Evolutionary conservation across 2,888 invertebrate species (phyloP).

Genomic region (Agonum fuliginosum): DNA sequence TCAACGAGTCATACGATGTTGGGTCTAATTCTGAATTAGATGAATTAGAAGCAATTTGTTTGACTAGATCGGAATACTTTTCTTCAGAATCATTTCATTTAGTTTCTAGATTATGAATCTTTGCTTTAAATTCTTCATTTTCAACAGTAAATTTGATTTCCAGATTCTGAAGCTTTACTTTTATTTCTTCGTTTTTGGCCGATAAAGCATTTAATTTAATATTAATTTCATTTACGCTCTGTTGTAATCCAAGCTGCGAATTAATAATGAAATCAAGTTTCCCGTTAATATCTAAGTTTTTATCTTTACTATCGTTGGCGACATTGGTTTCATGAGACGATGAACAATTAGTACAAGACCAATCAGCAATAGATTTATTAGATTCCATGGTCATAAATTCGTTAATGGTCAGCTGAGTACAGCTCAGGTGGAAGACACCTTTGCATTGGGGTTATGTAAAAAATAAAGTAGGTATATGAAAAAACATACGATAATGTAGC

Average conservation of each 20-base stretch:
- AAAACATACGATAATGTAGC: too few relatives aligned
- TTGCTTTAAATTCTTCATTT: too few relatives aligned
- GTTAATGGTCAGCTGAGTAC: not conserved
- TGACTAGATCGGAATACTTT: too few relatives aligned
- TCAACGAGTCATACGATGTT: too few relatives aligned
- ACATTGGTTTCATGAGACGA: not conserved
- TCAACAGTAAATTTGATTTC: not conserved
- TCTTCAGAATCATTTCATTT: too few relatives aligned
- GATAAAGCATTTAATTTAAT: not conserved
- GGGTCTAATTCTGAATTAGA: too few relatives aligned
- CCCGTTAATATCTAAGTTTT: not conserved
- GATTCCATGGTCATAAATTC: not conserved
- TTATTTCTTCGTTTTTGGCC: not conserved
- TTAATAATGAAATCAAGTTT: not conserved
- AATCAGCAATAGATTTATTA: not conserved
- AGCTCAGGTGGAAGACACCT: not conserved
- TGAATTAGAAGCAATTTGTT: too few relatives aligned
- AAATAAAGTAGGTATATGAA: too few relatives aligned
- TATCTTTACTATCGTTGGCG: not conserved
- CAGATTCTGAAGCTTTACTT: not conserved
- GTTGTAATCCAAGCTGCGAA: not conserved
- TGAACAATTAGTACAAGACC: not conserved
- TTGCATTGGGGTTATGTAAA: too few relatives aligned
- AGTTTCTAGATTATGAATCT: too few relatives aligned
- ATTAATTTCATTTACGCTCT: not conserved